Evolutionary conservation across 2,797 vertebrate species (phyloP).

Genomic region (Sebastiscus albofasciatus): DNA sequence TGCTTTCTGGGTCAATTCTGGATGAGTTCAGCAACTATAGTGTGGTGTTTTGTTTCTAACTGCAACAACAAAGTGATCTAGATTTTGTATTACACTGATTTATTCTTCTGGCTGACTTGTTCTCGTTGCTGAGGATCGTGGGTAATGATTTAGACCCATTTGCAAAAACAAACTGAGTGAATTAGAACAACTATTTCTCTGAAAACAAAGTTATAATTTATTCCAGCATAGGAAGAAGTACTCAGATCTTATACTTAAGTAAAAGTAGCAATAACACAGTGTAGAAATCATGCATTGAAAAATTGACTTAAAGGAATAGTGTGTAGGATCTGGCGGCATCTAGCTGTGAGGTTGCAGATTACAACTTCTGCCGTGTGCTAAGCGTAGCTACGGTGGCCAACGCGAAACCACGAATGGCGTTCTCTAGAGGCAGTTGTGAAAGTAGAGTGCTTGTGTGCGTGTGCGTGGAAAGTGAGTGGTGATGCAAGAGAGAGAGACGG

Average conservation of each 20-base stretch:
- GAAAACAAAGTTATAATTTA: background rate
- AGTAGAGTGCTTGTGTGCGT: too few species aligned
- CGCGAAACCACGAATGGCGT: rapidly evolving
- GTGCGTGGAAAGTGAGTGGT: too few species aligned
- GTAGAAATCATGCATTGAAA: too few species aligned
- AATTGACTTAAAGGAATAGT: too few species aligned
- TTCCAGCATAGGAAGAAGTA: background rate
- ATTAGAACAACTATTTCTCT: background rate
- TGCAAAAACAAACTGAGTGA: background rate
- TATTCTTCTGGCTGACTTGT: background rate
- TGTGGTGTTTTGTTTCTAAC: constrained; percentile 11
- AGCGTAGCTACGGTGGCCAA: rapidly evolving
- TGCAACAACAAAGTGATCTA: background rate
- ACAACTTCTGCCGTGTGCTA: too few species aligned
- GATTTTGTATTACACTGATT: constrained; percentile 3
- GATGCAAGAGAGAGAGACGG: too few species aligned
- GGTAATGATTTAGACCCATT: background rate
- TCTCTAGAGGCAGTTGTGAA: too few species aligned
- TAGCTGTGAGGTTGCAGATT: too few species aligned
- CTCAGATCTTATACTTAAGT: background rate
- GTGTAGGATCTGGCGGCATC: too few species aligned
- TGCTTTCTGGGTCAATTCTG: constrained; percentile 10
- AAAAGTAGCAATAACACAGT: background rate
- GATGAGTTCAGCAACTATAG: background rate
- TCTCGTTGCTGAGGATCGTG: background rate